Percentiles rank a stretch among this genome's conserved stretches.
These are phyloP conservation scores for Drosophila kepulauana DNA, from an alignment of 1,140 invertebrate species.

Conservation along the genomic window DNA sequence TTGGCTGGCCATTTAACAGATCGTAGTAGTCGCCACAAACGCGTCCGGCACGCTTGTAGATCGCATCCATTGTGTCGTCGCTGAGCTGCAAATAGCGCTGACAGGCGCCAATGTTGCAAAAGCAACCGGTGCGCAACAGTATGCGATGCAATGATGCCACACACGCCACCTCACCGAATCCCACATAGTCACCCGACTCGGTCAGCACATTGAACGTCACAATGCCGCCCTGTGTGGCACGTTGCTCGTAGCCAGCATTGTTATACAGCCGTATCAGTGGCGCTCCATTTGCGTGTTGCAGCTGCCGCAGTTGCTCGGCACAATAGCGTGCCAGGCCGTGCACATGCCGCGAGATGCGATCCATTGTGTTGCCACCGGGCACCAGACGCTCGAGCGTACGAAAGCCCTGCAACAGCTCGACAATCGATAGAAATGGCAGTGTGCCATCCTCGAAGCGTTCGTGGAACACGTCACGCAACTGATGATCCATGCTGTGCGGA, in stretches of 20 bases:
- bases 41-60: slow-evolving; percentile 93
- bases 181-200: slow-evolving; percentile 91
- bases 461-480: slow-evolving; percentile 88
- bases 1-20: slow-evolving; percentile 94
- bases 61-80: slow-evolving; percentile 89
- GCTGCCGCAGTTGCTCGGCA: slow-evolving; percentile 87
- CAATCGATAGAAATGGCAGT: slow-evolving; percentile 93
- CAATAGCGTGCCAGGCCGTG: slow-evolving; percentile 92
- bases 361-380: slow-evolving; percentile 85
- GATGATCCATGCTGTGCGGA: slow-evolving; percentile 89
- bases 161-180: slow-evolving; percentile 95
- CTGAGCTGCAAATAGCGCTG: slow-evolving; percentile 91
- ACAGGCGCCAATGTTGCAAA: slow-evolving; percentile 98
- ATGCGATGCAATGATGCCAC: slow-evolving; percentile 95
- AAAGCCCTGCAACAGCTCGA: slow-evolving; percentile 93
- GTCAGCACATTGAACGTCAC: slow-evolving; percentile 95
- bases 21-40: slow-evolving; percentile 96
- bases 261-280: slow-evolving; percentile 90
- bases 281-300: slow-evolving; percentile 91
- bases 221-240: slow-evolving; percentile 91
- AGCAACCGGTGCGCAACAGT: slow-evolving; percentile 96
- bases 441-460: slow-evolving; percentile 98
- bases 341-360: slow-evolving; percentile 90
- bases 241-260: slow-evolving; percentile 89
- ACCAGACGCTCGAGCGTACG: slow-evolving; percentile 88